Base-by-base conservation (phyloP, 2,888 invertebrate genomes). In the Zaprionus obscuricornis region DNA sequence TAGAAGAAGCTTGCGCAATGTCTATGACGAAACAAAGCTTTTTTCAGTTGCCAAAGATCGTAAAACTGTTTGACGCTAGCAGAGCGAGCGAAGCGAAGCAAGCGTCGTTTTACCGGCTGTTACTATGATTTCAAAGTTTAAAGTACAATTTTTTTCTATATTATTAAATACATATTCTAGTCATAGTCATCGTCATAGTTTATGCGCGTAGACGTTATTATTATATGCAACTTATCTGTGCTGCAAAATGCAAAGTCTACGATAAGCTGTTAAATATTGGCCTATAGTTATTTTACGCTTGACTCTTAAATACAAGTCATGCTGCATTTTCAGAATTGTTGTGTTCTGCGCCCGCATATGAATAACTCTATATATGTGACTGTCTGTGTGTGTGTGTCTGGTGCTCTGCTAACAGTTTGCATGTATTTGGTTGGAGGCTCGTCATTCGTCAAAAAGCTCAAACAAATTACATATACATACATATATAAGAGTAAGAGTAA, bases 401-500 rank as follows among this genome's bases (percentile, higher is more conserved):
- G 34, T 70, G 47, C 46, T 50, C 13, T 29, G 37, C 26, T 22
- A 10, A 6, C 20, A 22, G 11, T 52, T 29, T 42, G 7, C 11
- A 8, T 52, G 76, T 75, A 49, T 60, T 59, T n/a, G 36, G 77
- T 85, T 69, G 83, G 85, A 79, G 83, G 78, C 78, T 82, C 78
- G 78, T 83, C 82, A 70, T 55, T 67, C 58, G 56, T 51, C 70
- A 43, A 49, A 67, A 74, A 62, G 40, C 62, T 43, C 18, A 27
- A 34, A 47, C 62, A 50, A 11, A 26, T 59, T 49, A 71, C 18
- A 51, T 43, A 43, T 11, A 40, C 11, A 31, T 11, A 39, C 24
- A 47, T 13, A 37, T 13, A 39, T 24, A 27, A 20, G 37, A 10
- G 31, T 18, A 49, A 17, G 36, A 8, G 17, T 10, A 40, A 10